A percentile compares a stretch with the other conserved stretches of the same genome.
phyloP scores from a whole-genome alignment of 2,888 invertebrate genomes.

The Didymodactylos carnosus region DNA sequence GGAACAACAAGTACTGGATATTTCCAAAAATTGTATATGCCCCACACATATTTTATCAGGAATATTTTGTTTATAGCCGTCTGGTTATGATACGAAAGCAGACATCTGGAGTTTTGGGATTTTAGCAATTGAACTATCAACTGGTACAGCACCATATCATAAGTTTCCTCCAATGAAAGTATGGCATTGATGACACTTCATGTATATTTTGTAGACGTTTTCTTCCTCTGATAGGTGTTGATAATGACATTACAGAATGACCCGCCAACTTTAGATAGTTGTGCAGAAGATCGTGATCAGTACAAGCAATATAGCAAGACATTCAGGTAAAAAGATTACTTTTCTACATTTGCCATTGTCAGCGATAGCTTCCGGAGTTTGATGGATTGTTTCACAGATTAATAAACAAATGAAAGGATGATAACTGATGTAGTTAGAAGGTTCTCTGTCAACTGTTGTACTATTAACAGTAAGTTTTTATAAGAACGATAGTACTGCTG shows the following conservation, averaged over 20 bases:
- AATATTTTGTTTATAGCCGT: background rate
- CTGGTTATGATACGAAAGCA: slow-evolving; percentile 58
- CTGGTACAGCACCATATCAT: slow-evolving; percentile 83
- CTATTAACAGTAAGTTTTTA: too few relatives aligned
- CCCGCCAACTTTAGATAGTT: slow-evolving; percentile 81
- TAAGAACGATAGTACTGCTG: too few relatives aligned
- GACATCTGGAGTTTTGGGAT: slow-evolving; percentile 83
- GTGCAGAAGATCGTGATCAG: slow-evolving; percentile 84
- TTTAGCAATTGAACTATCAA: slow-evolving; percentile 94
- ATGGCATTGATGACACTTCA: slow-evolving; percentile 32
- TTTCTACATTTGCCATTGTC: slow-evolving; percentile 14
- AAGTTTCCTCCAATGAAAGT: slow-evolving; percentile 93
- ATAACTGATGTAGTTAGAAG: background rate
- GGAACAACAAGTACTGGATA: slow-evolving; percentile 35
- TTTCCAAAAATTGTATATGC: background rate
- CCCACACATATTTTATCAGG: background rate
- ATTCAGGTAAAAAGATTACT: slow-evolving; percentile 40
- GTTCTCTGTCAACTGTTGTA: too few relatives aligned
- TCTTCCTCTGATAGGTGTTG: slow-evolving; percentile 40
- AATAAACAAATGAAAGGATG: background rate
- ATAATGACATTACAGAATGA: slow-evolving; percentile 96
- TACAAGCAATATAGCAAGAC: slow-evolving; percentile 92
- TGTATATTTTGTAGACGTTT: background rate
- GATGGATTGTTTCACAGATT: background rate
- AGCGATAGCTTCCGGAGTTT: background rate